Conservation (phyloP, 2,113 vertebrate genomes). For the Nesogale talazaci region DNA sequence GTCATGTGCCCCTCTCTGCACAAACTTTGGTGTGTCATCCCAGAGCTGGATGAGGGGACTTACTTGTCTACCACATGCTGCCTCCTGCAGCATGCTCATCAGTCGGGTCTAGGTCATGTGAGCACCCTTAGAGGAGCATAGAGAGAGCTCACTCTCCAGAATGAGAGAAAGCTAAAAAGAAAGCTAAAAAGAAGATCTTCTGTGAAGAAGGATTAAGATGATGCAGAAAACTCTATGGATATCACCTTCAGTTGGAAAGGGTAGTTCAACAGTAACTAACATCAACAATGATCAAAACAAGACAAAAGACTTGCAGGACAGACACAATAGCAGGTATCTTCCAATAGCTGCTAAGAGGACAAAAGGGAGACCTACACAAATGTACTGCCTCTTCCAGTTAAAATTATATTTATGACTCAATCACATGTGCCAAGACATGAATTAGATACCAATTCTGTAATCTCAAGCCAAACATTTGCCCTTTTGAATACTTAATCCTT, state of each 20-base stretch:
- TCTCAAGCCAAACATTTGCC: neutral
- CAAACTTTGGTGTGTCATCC: neutral
- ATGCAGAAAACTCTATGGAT: neutral
- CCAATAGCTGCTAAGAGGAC: neutral
- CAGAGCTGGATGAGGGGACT: too few species aligned
- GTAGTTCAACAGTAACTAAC: neutral
- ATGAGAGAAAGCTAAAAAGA: too few species aligned
- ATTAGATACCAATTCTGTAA: neutral
- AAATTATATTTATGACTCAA: slow-evolving; percentile 21
- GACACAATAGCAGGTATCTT: neutral
- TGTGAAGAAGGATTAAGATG: neutral
- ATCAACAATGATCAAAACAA: neutral
- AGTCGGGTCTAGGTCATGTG: neutral
- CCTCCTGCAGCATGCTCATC: neutral
- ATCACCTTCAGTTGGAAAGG: neutral
- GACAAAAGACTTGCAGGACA: neutral
- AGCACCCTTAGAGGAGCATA: neutral
- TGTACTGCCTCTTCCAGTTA: neutral
- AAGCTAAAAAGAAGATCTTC: neutral
- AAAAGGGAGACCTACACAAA: neutral
- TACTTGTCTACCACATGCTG: too few species aligned
- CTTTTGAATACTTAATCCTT: slow-evolving; percentile 13
- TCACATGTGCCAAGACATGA: neutral
- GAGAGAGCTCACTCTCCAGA: neutral
- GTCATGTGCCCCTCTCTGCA: neutral